phyloP scores from a whole-genome alignment of 2,113 vertebrate genomes.

The Monarcha castaneiventris region DNA sequence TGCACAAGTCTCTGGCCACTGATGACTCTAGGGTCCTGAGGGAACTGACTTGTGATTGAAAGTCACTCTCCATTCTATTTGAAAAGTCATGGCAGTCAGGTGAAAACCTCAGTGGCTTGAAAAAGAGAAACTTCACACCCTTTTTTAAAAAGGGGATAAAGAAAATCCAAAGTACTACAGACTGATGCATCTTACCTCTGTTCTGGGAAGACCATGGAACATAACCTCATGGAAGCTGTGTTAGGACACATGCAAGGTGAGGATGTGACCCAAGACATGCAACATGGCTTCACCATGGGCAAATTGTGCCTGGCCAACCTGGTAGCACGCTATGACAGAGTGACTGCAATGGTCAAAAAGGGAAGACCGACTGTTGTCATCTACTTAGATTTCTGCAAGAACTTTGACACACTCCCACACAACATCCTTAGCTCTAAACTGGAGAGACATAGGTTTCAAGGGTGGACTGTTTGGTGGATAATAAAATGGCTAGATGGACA shows the following conservation, averaged over 20 bases:
- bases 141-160: neutral
- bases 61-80: neutral
- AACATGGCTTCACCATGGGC: neutral
- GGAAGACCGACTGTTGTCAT: neutral
- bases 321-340: neutral
- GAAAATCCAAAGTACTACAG: neutral
- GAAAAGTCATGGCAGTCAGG: neutral
- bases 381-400: neutral
- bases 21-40: neutral
- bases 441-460: neutral
- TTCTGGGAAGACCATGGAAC: neutral
- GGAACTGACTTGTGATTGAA: neutral
- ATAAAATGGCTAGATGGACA: neutral
- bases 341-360: neutral
- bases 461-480: neutral
- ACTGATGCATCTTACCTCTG: fast-evolving
- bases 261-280: neutral
- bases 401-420: neutral
- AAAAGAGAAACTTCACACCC: neutral
- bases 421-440: neutral
- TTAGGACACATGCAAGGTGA: neutral
- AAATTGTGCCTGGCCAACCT: neutral
- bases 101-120: neutral
- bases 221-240: neutral
- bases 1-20: neutral